These are phyloP conservation scores for Clunio marinus DNA, from an alignment of 2,888 invertebrate species.

Conservation along the genomic window DNA sequence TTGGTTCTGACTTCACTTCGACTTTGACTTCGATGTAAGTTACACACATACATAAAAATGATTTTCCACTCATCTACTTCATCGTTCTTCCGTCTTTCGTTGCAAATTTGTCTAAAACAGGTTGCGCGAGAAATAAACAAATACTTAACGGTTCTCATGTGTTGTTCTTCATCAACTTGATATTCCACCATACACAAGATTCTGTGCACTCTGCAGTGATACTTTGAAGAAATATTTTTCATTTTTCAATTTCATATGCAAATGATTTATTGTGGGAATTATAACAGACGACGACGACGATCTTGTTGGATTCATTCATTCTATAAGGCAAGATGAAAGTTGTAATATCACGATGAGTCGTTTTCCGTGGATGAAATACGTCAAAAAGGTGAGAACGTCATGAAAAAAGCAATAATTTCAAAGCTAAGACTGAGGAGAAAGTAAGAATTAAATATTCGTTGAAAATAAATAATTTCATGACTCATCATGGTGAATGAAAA, in stretches of 20 bases:
- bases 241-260: not conserved
- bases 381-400: slow-evolving; percentile 1
- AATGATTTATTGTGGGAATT: slow-evolving; percentile 33
- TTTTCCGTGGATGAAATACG: not conserved
- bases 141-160: slow-evolving; percentile 18
- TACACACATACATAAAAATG: slow-evolving; percentile 16
- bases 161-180: not conserved
- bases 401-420: slow-evolving; percentile 10
- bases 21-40: too few species aligned
- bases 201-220: not conserved
- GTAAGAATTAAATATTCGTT: not conserved
- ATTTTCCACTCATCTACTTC: not conserved
- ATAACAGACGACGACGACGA: not conserved
- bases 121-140: slow-evolving; percentile 18
- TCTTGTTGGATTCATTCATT: too few species aligned
- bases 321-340: not conserved
- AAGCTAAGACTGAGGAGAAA: slow-evolving; percentile 1
- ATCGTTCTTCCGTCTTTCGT: not conserved
- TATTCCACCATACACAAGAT: not conserved
- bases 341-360: slow-evolving; percentile 8
- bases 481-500: not conserved
- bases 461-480: slow-evolving; percentile 25
- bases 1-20: too few species aligned
- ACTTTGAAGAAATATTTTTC: not conserved
- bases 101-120: not conserved